Evolutionary conservation across 2,888 invertebrate species (phyloP), one percentile per base, ranked within the genome.

Genomic region (Eilema sororculum): DNA sequence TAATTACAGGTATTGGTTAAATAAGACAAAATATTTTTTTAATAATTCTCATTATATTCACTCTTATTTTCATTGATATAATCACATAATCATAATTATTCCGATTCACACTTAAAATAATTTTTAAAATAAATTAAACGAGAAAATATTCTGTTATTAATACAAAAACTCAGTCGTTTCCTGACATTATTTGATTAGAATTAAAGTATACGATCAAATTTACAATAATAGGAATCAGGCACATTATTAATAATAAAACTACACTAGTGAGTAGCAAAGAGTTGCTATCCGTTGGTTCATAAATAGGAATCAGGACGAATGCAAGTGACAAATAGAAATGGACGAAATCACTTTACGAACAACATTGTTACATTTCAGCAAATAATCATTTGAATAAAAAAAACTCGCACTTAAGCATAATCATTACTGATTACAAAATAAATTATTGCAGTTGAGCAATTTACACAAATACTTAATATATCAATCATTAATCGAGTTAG

Each of bases 191-290:
- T 94, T 91, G 92, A 93, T 94, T 92, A 93, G 87, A 91, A 92
- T 90, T 91, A 92, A 90, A 91, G 85, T 91, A 91, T 91, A 93
- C 90, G 92, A 94, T 92, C 89, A 94, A 92, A 91, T 91, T 89
- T 93, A 95, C 89, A 93, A 90, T 94, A 94, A 93, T 94, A 95
- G 95, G 95, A 95, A 95, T 95, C 95, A 94, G 95, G 93, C 94
- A 94, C 93, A 93, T 93, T 91, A 91, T 88, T 86, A 89, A 84
- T 86, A 81, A 81, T 82, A 79, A 74, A 81, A 89, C 87, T 92
- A 93, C 81, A 88, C 90, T 92, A 93, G 86, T 90, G 90, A 92
- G 90, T 91, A 90, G 88, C 84, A 82, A 82, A 79, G 74, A 80
- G 84, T 78, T 83, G 84, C 85, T 85, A 87, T 82, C 87, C 81